Base-by-base conservation (phyloP, 1,140 invertebrate genomes). In the Anoplophora glabripennis region DNA sequence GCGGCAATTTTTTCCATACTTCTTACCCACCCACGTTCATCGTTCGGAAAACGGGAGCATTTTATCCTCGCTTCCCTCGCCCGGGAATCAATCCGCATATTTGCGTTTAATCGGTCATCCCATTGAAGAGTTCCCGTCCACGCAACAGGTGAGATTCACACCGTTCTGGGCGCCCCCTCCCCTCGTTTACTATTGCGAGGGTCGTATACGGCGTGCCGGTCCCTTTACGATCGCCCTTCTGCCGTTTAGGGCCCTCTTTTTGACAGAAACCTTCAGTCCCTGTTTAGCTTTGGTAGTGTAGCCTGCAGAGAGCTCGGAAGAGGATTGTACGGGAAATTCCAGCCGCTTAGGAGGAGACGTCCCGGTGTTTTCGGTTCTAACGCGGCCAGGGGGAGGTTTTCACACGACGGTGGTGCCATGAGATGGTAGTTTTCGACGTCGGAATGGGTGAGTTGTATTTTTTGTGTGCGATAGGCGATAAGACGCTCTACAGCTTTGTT, bases 161-260 rank as follows among this genome's bases (percentile, higher is more conserved):
- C 44, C 38, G 14, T 40, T 28, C 28, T 15, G 17, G 44, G 10
- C 44, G 4, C 4, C 44, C 44, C 21, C 21, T 46, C 44, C 28
- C 44, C 44, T 28, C 11, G 17, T 46, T 46, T 18, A 46, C 44
- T 46, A 46, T 46, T 46, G 44, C 17, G 44, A 46, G 44, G 44
- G 44, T n/a, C 44, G 44, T 21, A 21, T 28, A 18, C 11, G 18
- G 21, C 21, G 21, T 28, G 21, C 21, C 21, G 21, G 21, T 28
- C 21, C 21, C 21, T 28, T 28, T 28, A 28, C 21, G 21, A 28
- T 28, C 21, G 21, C 21, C 21, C 21, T 28, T 28, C 21, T 28
- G 21, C 21, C 21, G 11, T n/a, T 46, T 46, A 46, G 44, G 44
- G 44, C 28, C 44, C 17, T 46, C 44, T 46, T 46, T 46, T 46